These are phyloP conservation scores for Ptychoptera albimana DNA, from an alignment of 2,888 invertebrate species.

Conservation along the genomic window DNA sequence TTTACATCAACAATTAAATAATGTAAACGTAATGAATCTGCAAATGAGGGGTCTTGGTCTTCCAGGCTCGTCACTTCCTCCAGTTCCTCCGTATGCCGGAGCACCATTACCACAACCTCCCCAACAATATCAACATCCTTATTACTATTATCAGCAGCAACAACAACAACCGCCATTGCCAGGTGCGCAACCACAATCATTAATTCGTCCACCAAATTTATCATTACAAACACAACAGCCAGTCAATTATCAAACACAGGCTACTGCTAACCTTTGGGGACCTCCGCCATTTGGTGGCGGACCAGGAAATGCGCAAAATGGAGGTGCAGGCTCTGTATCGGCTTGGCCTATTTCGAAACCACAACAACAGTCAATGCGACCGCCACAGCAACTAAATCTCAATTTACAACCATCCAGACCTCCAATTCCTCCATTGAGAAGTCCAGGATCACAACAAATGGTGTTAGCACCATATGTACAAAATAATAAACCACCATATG, in stretches of 20 bases:
- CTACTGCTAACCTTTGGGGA: slow-evolving; percentile 25
- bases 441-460: slow-evolving; percentile 9
- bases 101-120: slow-evolving; percentile 9
- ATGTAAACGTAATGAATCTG: too few relatives aligned
- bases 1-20: neutral
- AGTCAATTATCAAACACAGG: neutral
- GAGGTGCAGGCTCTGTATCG: neutral
- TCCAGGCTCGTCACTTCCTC: slow-evolving; percentile 8
- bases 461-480: slow-evolving; percentile 1
- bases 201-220: slow-evolving; percentile 7
- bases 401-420: slow-evolving; percentile 7
- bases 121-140: slow-evolving; percentile 4
- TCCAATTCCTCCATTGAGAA: slow-evolving; percentile 15
- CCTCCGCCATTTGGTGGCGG: slow-evolving; percentile 19
- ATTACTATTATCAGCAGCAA: slow-evolving; percentile 6
- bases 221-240: slow-evolving; percentile 9
- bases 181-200: slow-evolving; percentile 15
- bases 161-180: slow-evolving; percentile 16
- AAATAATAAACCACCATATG: slow-evolving; percentile 6
- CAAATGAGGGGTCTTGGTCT: neutral
- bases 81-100: slow-evolving; percentile 5
- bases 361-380: slow-evolving; percentile 12
- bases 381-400: slow-evolving; percentile 12
- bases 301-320: neutral
- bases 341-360: slow-evolving; percentile 11